Conservation (phyloP, 2,888 invertebrate genomes). For the Tenthredo notha region DNA sequence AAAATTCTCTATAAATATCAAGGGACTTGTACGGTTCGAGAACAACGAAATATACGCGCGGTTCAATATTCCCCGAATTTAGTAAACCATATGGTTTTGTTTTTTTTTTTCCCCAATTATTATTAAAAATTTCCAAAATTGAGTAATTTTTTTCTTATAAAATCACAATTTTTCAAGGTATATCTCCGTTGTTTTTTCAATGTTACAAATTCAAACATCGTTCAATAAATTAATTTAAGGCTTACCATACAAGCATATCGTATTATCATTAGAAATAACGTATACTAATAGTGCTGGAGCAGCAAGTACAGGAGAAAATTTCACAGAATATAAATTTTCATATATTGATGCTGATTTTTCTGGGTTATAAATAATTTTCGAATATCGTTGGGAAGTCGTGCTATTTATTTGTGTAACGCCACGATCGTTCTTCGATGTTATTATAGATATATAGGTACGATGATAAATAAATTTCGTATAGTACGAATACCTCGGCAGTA, state of each 20-base stretch:
- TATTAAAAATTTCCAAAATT: too few species aligned
- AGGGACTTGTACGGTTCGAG: too few species aligned
- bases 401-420: slow-evolving; percentile 16
- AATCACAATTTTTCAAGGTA: too few species aligned
- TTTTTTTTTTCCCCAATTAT: too few species aligned
- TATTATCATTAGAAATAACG: too few species aligned
- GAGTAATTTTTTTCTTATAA: too few species aligned
- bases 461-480: slow-evolving; percentile 6
- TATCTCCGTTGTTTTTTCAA: too few species aligned
- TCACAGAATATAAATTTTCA: background rate
- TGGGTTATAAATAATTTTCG: background rate
- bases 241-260: too few species aligned
- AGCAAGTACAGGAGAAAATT: background rate
- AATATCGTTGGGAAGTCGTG: slow-evolving; percentile 4
- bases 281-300: background rate
- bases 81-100: too few species aligned
- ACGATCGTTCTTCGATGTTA: slow-evolving; percentile 1
- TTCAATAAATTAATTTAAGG: too few species aligned
- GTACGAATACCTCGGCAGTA: background rate
- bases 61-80: too few species aligned
- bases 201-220: too few species aligned
- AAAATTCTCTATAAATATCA: background rate
- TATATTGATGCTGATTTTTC: background rate
- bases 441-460: background rate
- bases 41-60: background rate